Evolutionary conservation across 35 echinoderm and acorn worm species (phyloP).

Genomic region (Heliocidaris tuberculata): DNA sequence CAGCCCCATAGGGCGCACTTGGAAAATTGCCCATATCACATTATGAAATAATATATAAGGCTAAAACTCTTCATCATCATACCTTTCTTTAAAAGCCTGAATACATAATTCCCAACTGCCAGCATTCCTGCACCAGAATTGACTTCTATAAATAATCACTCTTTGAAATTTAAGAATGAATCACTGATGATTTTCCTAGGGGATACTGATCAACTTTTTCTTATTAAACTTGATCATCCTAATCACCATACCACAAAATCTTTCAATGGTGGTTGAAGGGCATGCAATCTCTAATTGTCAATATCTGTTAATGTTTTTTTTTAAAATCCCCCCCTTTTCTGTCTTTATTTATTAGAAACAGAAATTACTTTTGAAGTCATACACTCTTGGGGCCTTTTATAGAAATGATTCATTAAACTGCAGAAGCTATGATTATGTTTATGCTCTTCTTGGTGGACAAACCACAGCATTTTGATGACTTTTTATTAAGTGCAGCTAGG

Average conservation of each 20-base stretch:
- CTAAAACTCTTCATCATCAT: background rate
- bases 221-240: background rate
- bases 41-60: background rate
- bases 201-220: background rate
- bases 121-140: background rate
- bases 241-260: background rate
- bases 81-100: background rate
- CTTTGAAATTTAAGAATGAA: background rate
- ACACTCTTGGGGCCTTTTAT: too few relatives aligned
- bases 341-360: background rate
- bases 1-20: background rate
- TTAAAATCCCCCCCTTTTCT: too few relatives aligned
- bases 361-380: too few relatives aligned
- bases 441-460: too few relatives aligned
- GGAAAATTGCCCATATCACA: background rate
- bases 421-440: too few relatives aligned
- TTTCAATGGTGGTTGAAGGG: background rate
- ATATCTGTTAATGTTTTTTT: background rate
- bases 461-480: too few relatives aligned
- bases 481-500: too few relatives aligned
- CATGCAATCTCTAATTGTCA: background rate
- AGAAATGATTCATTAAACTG: too few relatives aligned
- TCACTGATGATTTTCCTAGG: background rate
- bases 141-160: slow-evolving; percentile 12
- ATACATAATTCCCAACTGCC: background rate